phyloP scores from a whole-genome alignment of 2,113 vertebrate species.

The Scortum barcoo region DNA sequence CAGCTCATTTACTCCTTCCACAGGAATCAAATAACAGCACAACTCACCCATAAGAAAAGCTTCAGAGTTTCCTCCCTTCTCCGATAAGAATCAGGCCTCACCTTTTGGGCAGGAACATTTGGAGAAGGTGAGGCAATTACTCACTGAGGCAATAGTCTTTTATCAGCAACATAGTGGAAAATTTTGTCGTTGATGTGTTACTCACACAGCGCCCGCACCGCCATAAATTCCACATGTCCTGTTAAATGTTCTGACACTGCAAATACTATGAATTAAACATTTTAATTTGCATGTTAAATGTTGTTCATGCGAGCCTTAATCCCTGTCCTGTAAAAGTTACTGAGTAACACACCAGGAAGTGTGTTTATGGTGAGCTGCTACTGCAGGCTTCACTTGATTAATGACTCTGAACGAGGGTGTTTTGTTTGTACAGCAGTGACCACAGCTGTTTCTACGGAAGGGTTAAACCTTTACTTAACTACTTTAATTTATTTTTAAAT shows the following conservation, averaged over 20 bases:
- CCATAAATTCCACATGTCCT: not conserved
- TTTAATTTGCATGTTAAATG: not conserved
- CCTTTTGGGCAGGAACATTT: slow-evolving; percentile 50
- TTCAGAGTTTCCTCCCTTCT: slow-evolving; percentile 35
- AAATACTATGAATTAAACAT: not conserved
- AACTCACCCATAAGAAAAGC: slow-evolving; percentile 41
- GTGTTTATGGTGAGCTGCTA: slow-evolving; percentile 18
- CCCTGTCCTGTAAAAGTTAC: not conserved
- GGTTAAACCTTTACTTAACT: slow-evolving; percentile 16
- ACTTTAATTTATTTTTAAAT: not conserved
- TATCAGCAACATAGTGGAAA: slow-evolving; percentile 1
- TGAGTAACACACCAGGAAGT: slow-evolving; percentile 39
- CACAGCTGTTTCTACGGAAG: slow-evolving; percentile 57
- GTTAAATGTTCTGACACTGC: not conserved
- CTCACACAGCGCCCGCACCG: not conserved
- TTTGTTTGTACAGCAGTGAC: slow-evolving; percentile 62
- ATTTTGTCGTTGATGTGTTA: slow-evolving; percentile 29
- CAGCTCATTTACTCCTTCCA: slow-evolving; percentile 69
- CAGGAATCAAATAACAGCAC: slow-evolving; percentile 52
- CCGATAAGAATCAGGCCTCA: slow-evolving; percentile 59
- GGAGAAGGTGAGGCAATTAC: slow-evolving; percentile 52
- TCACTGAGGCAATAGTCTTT: slow-evolving; percentile 28
- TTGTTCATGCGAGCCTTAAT: not conserved
- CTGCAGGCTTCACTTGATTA: slow-evolving; percentile 46
- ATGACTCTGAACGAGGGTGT: slow-evolving; percentile 41